phyloP scores from a whole-genome alignment of 2,888 invertebrate species.

The Philonicus albiceps region DNA sequence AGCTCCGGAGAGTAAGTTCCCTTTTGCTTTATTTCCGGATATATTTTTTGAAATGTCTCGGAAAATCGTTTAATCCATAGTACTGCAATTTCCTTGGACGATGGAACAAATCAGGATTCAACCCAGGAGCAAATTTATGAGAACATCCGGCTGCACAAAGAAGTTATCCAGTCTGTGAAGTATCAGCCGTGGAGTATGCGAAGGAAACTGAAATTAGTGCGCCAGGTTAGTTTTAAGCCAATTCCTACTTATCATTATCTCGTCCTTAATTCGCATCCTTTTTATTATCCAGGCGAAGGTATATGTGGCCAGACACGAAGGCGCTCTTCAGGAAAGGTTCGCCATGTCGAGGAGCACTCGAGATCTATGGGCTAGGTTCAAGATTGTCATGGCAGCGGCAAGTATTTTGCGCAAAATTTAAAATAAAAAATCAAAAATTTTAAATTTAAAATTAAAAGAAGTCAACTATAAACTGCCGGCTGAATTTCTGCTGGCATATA shows the following conservation, averaged over 20 bases:
- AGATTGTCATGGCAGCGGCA: slow-evolving; percentile 82
- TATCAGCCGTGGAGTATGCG: slow-evolving; percentile 85
- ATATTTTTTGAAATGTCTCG: background rate
- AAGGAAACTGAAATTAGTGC: slow-evolving; percentile 81
- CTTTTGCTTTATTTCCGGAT: background rate
- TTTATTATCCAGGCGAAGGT: slow-evolving; percentile 73
- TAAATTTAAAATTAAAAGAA: too few species aligned
- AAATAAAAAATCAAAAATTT: background rate
- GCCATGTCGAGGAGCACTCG: slow-evolving; percentile 88
- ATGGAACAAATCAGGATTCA: slow-evolving; percentile 69
- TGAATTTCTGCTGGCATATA: background rate
- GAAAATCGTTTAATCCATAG: slow-evolving; percentile 60
- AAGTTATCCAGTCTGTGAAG: slow-evolving; percentile 86
- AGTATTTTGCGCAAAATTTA: slow-evolving; percentile 55
- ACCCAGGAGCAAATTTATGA: slow-evolving; percentile 89
- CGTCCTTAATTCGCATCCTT: background rate
- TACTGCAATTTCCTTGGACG: slow-evolving; percentile 81
- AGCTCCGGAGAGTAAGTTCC: slow-evolving; percentile 83
- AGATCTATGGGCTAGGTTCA: slow-evolving; percentile 85
- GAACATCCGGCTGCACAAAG: slow-evolving; percentile 89
- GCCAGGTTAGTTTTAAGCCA: slow-evolving; percentile 65
- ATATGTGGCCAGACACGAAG: slow-evolving; percentile 89
- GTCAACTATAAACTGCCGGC: background rate
- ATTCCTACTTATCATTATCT: background rate
- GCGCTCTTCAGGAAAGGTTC: slow-evolving; percentile 84